Conservation (phyloP, 1,140 invertebrate genomes). For the Zophobas morio region DNA sequence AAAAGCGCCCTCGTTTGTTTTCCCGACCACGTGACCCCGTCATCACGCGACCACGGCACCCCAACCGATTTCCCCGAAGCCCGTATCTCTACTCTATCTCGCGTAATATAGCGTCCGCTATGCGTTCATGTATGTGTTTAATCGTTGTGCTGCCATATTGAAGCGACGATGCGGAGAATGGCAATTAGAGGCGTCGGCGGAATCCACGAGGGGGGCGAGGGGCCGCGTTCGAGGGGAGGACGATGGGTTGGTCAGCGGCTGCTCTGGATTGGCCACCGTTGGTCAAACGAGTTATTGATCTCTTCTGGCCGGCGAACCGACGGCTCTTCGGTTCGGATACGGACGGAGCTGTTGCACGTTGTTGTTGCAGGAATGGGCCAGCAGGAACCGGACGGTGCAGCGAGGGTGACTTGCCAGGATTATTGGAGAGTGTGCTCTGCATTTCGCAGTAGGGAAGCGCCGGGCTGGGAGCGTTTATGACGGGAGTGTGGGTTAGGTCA, state of each 20-base stretch:
- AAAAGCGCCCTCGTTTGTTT: conserved; percentile 13
- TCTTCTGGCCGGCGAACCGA: conserved; percentile 31
- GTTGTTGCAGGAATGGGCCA: conserved; percentile 1
- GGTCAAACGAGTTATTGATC: conserved; percentile 53
- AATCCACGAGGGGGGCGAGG: conserved; percentile 18
- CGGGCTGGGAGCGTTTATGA: too few species aligned
- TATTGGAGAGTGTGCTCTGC: neutral
- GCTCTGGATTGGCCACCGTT: conserved; percentile 45
- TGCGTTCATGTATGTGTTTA: conserved; percentile 16
- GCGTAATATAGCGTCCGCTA: conserved; percentile 5
- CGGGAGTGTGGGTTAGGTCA: too few species aligned
- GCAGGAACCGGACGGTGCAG: neutral
- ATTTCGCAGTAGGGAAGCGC: neutral
- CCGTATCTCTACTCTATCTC: conserved; percentile 38
- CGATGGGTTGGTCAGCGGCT: conserved; percentile 49
- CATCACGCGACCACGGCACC: conserved; percentile 41
- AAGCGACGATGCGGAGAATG: conserved; percentile 41
- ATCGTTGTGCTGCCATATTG: conserved; percentile 44
- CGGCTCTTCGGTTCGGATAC: conserved; percentile 28
- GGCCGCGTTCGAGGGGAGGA: conserved; percentile 15
- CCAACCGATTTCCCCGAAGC: conserved; percentile 44
- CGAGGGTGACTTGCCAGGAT: neutral
- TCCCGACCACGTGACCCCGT: conserved; percentile 34
- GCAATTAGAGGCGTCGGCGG: conserved; percentile 40
- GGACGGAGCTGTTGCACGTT: neutral